phyloP scores from a whole-genome alignment of 2,113 vertebrate genomes.

The Corythaixoides concolor region DNA sequence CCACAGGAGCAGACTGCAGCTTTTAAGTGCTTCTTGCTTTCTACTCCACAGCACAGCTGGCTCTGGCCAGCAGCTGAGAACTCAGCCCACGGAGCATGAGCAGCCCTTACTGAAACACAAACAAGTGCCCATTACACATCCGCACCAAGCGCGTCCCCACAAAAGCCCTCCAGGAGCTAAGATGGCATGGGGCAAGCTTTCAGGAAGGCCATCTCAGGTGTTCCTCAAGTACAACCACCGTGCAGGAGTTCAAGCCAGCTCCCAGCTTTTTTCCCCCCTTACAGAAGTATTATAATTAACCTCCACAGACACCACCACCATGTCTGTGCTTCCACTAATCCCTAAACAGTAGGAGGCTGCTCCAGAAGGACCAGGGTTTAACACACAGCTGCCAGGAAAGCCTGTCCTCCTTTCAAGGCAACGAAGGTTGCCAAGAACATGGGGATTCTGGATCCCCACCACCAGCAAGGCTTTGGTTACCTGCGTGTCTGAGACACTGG shows the following conservation, averaged over 20 bases:
- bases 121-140: not conserved
- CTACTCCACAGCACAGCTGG: not conserved
- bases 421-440: not conserved
- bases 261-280: not conserved
- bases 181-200: not conserved
- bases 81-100: accelerated
- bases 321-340: not conserved
- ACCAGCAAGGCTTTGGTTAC: not conserved
- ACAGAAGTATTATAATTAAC: not conserved
- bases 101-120: not conserved
- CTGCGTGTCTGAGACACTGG: not conserved
- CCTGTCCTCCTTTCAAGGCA: not conserved
- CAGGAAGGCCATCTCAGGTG: not conserved
- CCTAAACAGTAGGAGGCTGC: not conserved
- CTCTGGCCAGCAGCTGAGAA: not conserved
- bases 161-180: not conserved
- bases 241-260: not conserved
- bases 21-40: not conserved
- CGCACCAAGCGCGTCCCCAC: not conserved
- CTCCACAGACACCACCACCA: not conserved
- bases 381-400: not conserved
- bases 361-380: not conserved
- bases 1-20: not conserved
- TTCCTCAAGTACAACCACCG: not conserved
- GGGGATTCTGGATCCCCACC: not conserved